Conservation (phyloP, 2,797 vertebrate species). For the Danio tinwini region DNA sequence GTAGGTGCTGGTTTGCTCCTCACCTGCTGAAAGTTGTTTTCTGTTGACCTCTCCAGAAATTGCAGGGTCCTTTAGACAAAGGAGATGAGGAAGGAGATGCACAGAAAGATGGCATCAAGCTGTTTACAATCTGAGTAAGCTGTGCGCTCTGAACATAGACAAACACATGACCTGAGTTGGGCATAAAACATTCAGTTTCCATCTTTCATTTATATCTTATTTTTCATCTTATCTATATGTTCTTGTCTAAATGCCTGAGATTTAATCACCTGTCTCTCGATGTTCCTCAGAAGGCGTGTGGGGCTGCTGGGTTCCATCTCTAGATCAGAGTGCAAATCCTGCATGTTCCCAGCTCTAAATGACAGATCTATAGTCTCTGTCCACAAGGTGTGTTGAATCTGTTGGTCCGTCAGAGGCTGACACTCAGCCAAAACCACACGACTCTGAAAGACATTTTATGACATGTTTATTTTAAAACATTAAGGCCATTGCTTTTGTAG, state of each 20-base stretch:
- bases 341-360: conserved; percentile 72
- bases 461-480: not conserved
- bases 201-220: not conserved
- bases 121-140: conserved; percentile 91
- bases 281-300: conserved; percentile 89
- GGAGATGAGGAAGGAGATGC: conserved; percentile 82
- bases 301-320: conserved; percentile 92
- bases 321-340: conserved; percentile 76
- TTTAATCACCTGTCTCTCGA: conserved; percentile 91
- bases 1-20: not conserved
- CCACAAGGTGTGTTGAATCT: conserved; percentile 83
- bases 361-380: conserved; percentile 80
- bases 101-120: conserved; percentile 84
- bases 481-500: not conserved
- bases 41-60: conserved; percentile 69
- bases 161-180: conserved; percentile 16
- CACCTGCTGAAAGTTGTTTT: conserved; percentile 77
- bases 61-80: conserved; percentile 77
- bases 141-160: conserved; percentile 85
- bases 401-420: conserved; percentile 81
- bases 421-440: conserved; percentile 86
- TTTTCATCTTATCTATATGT: not conserved
- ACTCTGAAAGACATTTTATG: conserved; percentile 71
- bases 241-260: not conserved
- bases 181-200: not conserved